Evolutionary conservation across 2,113 vertebrate species (phyloP), one percentile per base, ranked within the genome.

Genomic region (Suricata suricatta): DNA sequence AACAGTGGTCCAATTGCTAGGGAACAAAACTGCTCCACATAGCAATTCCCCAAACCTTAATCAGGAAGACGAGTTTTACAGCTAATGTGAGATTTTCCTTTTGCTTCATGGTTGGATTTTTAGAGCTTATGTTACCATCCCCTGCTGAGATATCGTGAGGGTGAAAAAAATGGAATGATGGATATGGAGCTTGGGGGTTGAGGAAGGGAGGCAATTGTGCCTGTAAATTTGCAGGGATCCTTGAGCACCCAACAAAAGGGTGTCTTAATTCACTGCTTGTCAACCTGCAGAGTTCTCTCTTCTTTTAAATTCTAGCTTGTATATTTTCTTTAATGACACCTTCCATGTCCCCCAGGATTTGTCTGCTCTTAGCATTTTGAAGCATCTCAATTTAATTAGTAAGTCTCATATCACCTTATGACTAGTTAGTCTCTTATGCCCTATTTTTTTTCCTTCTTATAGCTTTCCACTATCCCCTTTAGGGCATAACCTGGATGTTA

Each of bases 301-400:
- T 23, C 54, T 19, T 82, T 47, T 23, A 31, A 71, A 86, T 57
- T 66, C 14, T n/a, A 41, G 8, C 23, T 41, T 72, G 71, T 80
- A 4, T 77, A 41, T 31, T 41, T 89, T 68, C n/a, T 92, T 95
- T 77, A 44, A 31, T 83, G 38, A 54, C 3, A 83, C 0, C 5
- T 57, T 69, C 54, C 9, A 23, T 63, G 29, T 33, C 5, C 10
- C 15, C 23, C 3, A 57, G 0, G 12, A 16, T 33, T 47, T 77
- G 21, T 38, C 7, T 80, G 4, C 14, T 88, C 0, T 72, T 77
- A 64, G 8, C 7, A 54, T 44, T 93, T 77, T 29, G 5, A 88
- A 82, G 9, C 41, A 21, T 79, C 9, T 94, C 7, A 50, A 31
- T 81, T 81, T 80, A 90, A 72, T 95, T 66, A 95, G 3, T 7